Percentiles rank a stretch among this genome's conserved stretches.
phyloP scores from a whole-genome alignment of 2,888 invertebrate genomes.

The Scaptomyza flava region DNA sequence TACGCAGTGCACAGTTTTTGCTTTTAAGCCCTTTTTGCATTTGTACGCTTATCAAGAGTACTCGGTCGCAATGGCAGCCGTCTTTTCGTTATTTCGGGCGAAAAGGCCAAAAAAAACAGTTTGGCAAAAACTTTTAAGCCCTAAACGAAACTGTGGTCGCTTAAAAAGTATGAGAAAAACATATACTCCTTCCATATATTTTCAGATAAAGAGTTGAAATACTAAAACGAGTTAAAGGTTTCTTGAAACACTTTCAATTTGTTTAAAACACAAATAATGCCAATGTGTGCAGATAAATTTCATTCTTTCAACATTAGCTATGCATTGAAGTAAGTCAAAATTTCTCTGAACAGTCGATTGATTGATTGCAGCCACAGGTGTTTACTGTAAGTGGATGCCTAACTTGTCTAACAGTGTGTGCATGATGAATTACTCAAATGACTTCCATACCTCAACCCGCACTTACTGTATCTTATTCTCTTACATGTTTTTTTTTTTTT shows the following conservation, averaged over 20 bases:
- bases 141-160: conserved; percentile 47
- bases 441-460: not conserved
- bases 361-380: conserved; percentile 68
- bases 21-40: conserved; percentile 61
- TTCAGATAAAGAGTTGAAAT: not conserved
- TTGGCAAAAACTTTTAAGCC: conserved; percentile 52
- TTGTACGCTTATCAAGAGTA: conserved; percentile 65
- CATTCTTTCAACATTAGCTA: conserved; percentile 23
- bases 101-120: conserved; percentile 57
- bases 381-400: conserved; percentile 26
- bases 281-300: conserved; percentile 16
- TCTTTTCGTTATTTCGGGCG: conserved; percentile 58
- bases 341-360: conserved; percentile 21
- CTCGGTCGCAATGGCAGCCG: conserved; percentile 42
- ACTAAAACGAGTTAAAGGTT: not conserved
- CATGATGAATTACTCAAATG: conserved; percentile 67
- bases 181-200: not conserved
- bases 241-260: conserved; percentile 48
- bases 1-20: conserved; percentile 41
- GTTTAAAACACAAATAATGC: conserved; percentile 38
- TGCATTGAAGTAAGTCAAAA: conserved; percentile 45
- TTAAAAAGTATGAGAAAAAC: conserved; percentile 18
- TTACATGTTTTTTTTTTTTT: conserved; percentile 27
- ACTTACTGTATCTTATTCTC: conserved; percentile 43
- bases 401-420: conserved; percentile 23